A percentile compares a stretch with the other conserved stretches of the same genome.
These are phyloP conservation scores for Argyresthia goedartella DNA, from an alignment of 2,888 invertebrate species.

Conservation along the genomic window DNA sequence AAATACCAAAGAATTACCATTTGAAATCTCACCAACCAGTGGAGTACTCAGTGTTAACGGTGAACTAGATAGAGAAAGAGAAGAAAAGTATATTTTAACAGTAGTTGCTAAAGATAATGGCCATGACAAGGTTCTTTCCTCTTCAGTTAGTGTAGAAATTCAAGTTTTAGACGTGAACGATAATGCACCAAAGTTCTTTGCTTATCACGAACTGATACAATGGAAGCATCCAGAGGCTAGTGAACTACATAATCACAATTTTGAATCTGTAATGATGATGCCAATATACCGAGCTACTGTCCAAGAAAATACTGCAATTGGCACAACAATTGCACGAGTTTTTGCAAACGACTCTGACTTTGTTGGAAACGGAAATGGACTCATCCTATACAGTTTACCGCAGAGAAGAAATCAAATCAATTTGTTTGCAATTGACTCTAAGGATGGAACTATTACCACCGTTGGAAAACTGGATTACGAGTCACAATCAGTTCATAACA, in stretches of 20 bases:
- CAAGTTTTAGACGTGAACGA: constrained; percentile 88
- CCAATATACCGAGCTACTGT: constrained; percentile 84
- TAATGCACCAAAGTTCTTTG: constrained; percentile 84
- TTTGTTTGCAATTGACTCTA: constrained; percentile 85
- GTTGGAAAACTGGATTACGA: constrained; percentile 81
- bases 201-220: constrained; percentile 75
- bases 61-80: constrained; percentile 80
- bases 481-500: constrained; percentile 74
- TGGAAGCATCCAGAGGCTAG: constrained; percentile 60
- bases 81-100: constrained; percentile 77
- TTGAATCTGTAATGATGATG: constrained; percentile 65
- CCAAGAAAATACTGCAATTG: constrained; percentile 81
- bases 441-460: constrained; percentile 86
- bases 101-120: constrained; percentile 84
- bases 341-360: constrained; percentile 90
- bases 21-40: constrained; percentile 76
- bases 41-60: constrained; percentile 82
- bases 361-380: constrained; percentile 87
- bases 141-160: constrained; percentile 83
- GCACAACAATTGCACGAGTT: constrained; percentile 80
- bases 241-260: constrained; percentile 60
- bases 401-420: constrained; percentile 73
- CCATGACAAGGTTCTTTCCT: constrained; percentile 70
- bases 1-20: constrained; percentile 68
- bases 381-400: constrained; percentile 82